These are phyloP conservation scores for Hydractinia echinata DNA, from an alignment of 30 jellyfish, hydroid and myxozoan species.

Conservation along the genomic window DNA sequence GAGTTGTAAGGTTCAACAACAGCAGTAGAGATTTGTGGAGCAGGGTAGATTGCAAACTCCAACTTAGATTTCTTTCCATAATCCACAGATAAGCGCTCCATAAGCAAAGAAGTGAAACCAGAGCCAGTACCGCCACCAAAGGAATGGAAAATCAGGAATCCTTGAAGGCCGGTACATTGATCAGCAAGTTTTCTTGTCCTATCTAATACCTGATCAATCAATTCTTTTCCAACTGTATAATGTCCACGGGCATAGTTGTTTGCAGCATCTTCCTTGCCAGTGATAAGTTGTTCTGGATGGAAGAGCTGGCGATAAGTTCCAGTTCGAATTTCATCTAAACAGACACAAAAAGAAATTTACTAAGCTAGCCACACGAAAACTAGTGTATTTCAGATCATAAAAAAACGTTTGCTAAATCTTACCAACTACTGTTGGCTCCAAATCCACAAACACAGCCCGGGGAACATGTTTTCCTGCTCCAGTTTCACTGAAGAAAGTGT, in stretches of 20 bases:
- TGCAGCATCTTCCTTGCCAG: conserved; percentile 98
- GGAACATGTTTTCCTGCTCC: conserved; percentile 95
- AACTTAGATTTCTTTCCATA: conserved; percentile 87
- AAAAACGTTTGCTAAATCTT: not conserved
- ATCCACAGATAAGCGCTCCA: conserved; percentile 91
- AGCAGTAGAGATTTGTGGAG: conserved; percentile 95
- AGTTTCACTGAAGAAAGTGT: conserved; percentile 93
- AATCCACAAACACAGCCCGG: conserved; percentile 83
- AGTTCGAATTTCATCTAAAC: conserved; percentile 86
- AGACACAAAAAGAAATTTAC: not conserved
- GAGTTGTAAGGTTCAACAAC: conserved; percentile 97
- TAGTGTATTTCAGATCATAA: not conserved
- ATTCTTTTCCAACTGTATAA: conserved; percentile 93
- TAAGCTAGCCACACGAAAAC: not conserved
- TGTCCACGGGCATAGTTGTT: conserved; percentile 98
- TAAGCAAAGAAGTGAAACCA: conserved; percentile 86
- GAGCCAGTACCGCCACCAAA: conserved; percentile 99
- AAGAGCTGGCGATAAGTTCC: conserved; percentile 88
- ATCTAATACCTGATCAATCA: conserved; percentile 77
- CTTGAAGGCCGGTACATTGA: conserved; percentile 94
- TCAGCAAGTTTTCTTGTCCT: conserved; percentile 90
- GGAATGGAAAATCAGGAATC: conserved; percentile 91
- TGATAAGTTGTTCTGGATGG: conserved; percentile 92
- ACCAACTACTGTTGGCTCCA: conserved; percentile 93
- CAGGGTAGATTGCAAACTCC: conserved; percentile 94